Conservation (phyloP, 2,797 vertebrate species). For the Betta splendens region DNA sequence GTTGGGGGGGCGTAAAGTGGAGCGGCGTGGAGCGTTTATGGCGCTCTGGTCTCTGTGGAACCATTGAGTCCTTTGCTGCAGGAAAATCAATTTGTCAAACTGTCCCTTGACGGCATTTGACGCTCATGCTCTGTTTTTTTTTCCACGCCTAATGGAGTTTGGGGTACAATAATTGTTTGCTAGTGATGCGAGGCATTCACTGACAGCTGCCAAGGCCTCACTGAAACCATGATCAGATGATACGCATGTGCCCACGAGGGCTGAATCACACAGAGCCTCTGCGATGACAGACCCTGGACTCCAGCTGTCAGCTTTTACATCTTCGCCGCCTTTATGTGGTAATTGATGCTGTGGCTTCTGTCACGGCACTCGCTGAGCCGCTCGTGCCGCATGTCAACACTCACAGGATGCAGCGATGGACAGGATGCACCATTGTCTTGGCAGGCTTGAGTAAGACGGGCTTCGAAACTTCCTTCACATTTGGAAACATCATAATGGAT, state of each 20-base stretch:
- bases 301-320: constrained; percentile 21
- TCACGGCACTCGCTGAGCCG: not conserved
- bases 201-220: constrained; percentile 11
- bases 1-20: constrained; percentile 17
- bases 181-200: constrained; percentile 25
- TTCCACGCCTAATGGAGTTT: constrained; percentile 26
- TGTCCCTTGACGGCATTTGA: constrained; percentile 13
- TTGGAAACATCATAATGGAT: constrained; percentile 10
- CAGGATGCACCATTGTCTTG: constrained; percentile 45
- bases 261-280: no score
- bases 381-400: not conserved
- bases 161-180: constrained; percentile 6
- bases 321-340: not conserved
- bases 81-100: constrained; percentile 39
- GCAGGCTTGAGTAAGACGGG: constrained; percentile 13
- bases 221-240: constrained; percentile 13
- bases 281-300: constrained; percentile 11
- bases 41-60: constrained; percentile 29
- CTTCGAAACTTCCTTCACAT: constrained; percentile 33
- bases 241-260: constrained; percentile 16
- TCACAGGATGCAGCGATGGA: constrained; percentile 13
- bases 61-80: constrained; percentile 25
- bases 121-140: constrained; percentile 29
- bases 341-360: not conserved
- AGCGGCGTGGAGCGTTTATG: constrained; percentile 3